Evolutionary conservation across 2,888 invertebrate species (phyloP), one percentile per base, ranked within the genome.

Genomic region (Tetranychus truncatus): DNA sequence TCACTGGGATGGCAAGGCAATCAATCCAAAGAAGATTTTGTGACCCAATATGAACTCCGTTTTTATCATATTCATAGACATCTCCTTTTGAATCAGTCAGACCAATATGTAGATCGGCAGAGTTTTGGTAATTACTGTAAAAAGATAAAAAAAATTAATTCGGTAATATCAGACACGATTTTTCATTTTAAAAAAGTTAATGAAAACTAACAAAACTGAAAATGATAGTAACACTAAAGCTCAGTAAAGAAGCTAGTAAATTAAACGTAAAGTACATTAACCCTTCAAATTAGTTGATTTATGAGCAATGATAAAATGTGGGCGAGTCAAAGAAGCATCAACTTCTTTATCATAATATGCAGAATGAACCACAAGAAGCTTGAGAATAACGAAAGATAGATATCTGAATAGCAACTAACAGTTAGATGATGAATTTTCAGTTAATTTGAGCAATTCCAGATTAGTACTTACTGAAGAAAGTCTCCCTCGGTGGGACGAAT

Each of bases 91-190:
- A 91, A 81, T 91, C 89, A 75, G 92, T 92, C 78, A 94, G 87
- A 76, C 92, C 94, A 82, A 94, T 92, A 83, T 95, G 94, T 78
- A 95, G 87, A 84, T 93, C 91, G 82, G 89, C 89, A 72, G 88
- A 87, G 82, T 90, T 89, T 46, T 79, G 78, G 77, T 82, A 82
- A 75, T 81, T 78, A 83, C 91, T 91, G 84, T 72, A 86, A 86
- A 77, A 67, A 21, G 21, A 76, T 74, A 74, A 72, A 66, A 72
- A 2, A 72, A 44, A 72, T 46, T 24, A 24, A 24, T 34, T 34
- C 34, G 34, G 34, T 34, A 15, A 20, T 1, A 44, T 72, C 18
- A 45, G 34, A 24, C 24, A 45, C n/a, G 20, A 72, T n/a, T 20
- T 21, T n/a, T 8, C 15, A 66, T 66, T 18, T n/a, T 66, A 66